A percentile compares a stretch with the other conserved stretches of the same genome.
These are phyloP conservation scores for Stichopus horrens DNA, from an alignment of 53 echinoderm and acorn worm genomes.

Conservation along the genomic window DNA sequence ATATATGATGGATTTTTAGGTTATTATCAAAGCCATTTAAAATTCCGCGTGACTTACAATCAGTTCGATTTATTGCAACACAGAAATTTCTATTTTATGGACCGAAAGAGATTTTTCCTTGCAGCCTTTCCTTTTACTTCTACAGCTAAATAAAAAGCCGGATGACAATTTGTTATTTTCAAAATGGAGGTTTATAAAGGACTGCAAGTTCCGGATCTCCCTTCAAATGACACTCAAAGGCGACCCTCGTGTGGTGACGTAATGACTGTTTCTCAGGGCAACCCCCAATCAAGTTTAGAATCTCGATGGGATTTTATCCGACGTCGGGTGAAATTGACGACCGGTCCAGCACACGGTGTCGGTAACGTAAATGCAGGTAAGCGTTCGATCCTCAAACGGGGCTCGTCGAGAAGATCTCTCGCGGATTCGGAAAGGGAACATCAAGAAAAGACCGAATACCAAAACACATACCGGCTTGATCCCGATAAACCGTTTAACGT, in stretches of 20 bases:
- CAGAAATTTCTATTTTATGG: no score
- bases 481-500: conserved; percentile 51
- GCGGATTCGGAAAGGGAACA: conserved; percentile 9
- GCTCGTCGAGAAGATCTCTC: not conserved
- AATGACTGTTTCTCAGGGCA: not conserved
- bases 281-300: not conserved
- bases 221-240: not conserved
- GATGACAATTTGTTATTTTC: not conserved
- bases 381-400: conserved; percentile 30
- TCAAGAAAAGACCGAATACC: conserved; percentile 9
- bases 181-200: not conserved
- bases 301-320: conserved; percentile 18
- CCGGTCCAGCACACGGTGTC: not conserved
- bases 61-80: no score
- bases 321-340: conserved; percentile 13
- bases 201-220: not conserved
- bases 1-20: no score
- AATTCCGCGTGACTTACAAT: no score
- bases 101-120: no score
- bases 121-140: no score
- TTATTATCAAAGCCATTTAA: no score
- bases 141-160: not conserved
- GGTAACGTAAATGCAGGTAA: not conserved
- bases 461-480: conserved; percentile 74
- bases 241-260: conserved; percentile 10